These are phyloP conservation scores for Pristiophorus japonicus DNA, from an alignment of 2,113 vertebrate genomes.

Conservation along the genomic window DNA sequence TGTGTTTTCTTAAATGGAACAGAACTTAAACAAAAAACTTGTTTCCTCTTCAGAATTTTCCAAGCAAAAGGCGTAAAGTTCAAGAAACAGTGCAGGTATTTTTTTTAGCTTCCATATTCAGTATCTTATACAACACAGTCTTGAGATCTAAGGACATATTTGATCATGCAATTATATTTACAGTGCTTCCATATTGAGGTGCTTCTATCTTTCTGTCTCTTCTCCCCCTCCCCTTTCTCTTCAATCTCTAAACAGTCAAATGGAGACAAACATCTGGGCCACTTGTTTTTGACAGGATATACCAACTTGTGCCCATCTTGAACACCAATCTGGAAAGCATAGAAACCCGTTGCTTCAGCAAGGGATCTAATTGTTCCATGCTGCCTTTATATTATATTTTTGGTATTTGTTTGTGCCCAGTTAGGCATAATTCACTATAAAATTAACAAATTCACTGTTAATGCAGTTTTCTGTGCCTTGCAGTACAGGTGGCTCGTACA, in stretches of 20 bases:
- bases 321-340: neutral
- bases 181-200: neutral
- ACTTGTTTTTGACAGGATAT: neutral
- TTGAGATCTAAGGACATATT: neutral
- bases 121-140: neutral
- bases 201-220: neutral
- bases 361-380: neutral
- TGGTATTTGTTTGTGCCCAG: neutral
- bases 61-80: conserved; percentile 79
- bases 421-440: neutral
- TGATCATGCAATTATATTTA: neutral
- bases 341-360: neutral
- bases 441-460: neutral
- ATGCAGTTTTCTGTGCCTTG: neutral
- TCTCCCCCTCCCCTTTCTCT: neutral
- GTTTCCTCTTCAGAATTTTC: conserved; percentile 67
- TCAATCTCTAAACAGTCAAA: neutral
- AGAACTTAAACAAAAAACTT: conserved; percentile 36
- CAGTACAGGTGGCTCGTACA: neutral
- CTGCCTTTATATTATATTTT: neutral
- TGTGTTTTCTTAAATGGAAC: neutral
- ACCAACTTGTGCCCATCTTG: no score
- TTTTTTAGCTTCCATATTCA: conserved; percentile 34
- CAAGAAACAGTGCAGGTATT: conserved; percentile 71
- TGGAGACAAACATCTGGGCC: neutral